phyloP scores from a whole-genome alignment of 2,797 vertebrate species.

The Lacerta agilis region DNA sequence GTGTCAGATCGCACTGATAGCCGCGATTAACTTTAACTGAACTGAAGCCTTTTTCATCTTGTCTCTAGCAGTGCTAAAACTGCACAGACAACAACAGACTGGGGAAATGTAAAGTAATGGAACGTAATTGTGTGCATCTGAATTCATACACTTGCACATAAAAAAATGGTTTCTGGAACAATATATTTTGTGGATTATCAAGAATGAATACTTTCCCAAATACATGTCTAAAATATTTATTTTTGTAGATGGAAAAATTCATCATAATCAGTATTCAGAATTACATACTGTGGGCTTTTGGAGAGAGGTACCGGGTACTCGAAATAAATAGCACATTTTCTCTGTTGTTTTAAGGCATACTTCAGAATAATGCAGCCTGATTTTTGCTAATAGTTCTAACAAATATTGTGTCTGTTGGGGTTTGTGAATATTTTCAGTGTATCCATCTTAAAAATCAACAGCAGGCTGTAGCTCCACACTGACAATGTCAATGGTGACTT shows the following conservation, averaged over 20 bases:
- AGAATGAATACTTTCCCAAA: background rate
- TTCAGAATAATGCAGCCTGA: background rate
- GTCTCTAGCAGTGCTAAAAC: background rate
- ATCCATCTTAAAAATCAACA: background rate
- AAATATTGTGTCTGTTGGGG: background rate
- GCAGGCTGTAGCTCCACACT: background rate
- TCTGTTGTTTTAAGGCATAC: background rate
- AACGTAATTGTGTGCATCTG: background rate
- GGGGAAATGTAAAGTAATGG: slow-evolving; percentile 1
- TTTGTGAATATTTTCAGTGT: background rate
- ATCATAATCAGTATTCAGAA: background rate
- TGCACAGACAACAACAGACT: background rate
- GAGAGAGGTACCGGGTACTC: background rate
- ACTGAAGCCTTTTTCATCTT: background rate
- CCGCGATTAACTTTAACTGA: background rate
- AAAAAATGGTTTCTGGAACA: background rate
- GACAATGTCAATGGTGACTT: background rate
- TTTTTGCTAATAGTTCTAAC: slow-evolving; percentile 8
- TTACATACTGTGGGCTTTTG: background rate
- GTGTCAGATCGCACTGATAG: background rate
- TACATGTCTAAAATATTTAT: background rate
- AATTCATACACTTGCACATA: background rate
- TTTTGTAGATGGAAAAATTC: background rate
- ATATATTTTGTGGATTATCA: background rate
- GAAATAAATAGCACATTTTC: slow-evolving; percentile 2